These are phyloP conservation scores for Heterodera schachtii DNA, from an alignment of 1,140 invertebrate genomes.

Conservation along the genomic window DNA sequence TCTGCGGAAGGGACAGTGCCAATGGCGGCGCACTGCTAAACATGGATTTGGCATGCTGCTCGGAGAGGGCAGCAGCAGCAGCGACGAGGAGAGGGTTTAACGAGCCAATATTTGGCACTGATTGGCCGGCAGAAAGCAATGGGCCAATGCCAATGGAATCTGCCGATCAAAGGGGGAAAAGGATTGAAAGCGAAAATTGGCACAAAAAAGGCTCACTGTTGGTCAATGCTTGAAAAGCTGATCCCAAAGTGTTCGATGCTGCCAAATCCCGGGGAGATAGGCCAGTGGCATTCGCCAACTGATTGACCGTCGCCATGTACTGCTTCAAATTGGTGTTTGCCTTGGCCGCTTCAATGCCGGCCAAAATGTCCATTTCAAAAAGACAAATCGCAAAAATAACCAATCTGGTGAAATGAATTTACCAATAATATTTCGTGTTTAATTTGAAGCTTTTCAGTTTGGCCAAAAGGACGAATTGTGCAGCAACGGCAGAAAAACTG, in stretches of 20 bases:
- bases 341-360: background rate
- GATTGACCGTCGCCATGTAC: background rate
- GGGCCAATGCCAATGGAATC: background rate
- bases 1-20: background rate
- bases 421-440: no score
- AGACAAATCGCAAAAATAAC: background rate
- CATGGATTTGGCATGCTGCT: background rate
- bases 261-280: background rate
- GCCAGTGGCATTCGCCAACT: background rate
- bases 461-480: background rate
- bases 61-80: background rate
- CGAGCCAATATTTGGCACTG: background rate
- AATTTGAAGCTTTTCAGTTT: no score
- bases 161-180: background rate
- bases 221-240: background rate
- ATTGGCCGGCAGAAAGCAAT: background rate
- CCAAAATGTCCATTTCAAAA: slow-evolving; percentile 13
- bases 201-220: background rate
- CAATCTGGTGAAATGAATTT: background rate
- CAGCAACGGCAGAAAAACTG: background rate
- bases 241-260: background rate
- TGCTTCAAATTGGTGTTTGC: slow-evolving; percentile 9
- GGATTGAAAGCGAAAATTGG: background rate
- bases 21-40: background rate
- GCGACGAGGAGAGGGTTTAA: background rate